Base-by-base conservation (phyloP, 2,888 invertebrate genomes). In the Palloptera scutellata region DNA sequence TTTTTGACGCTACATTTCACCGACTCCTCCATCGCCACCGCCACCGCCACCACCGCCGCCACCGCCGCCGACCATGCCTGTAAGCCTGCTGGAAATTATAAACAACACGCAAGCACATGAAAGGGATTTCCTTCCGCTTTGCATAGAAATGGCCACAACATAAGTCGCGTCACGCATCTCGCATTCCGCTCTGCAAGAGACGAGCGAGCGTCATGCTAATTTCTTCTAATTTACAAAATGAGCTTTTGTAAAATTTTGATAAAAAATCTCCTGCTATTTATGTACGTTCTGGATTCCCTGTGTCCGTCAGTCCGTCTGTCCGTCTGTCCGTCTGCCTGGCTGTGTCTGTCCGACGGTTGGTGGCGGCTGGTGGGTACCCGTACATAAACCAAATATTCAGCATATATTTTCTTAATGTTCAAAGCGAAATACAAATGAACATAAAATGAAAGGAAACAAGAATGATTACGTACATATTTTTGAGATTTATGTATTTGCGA, bases 221-320 rank as follows among this genome's bases (percentile, higher is more conserved):
- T 48, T 48, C 48, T 8, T 48, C 11, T 48, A 48, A 48, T 48
- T 48, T 48, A 48, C 48, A 48, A 48, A 48, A 13, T 48, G 48
- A 48, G 48, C 15, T 15, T 48, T 13, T 13, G 8, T 0, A 10
- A 48, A 48, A n/a, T 30, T 30, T 30, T 2, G 2, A 30, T 30
- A 30, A 30, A 30, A 30, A 30, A 30, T 30, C 30, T 30, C 3
- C 30, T 30, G 30, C 30, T 30, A 30, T 30, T 30, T 30, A 4
- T 4, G 30, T 30, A 4, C 3, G 6, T 2, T 30, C 30, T 6
- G 30, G 30, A 2, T 30, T 48, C 2, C 4, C 13, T 48, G 13
- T 15, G 48, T 48, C 48, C 8, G 48, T 48, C 48, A 3, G 48
- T 48, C 45, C 45, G 45, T 43, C 45, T 12, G 45, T 43, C 45